A percentile compares a stretch with the other conserved stretches of the same genome.
phyloP scores from a whole-genome alignment of 2,888 invertebrate genomes.

The Incurvaria masculella region DNA sequence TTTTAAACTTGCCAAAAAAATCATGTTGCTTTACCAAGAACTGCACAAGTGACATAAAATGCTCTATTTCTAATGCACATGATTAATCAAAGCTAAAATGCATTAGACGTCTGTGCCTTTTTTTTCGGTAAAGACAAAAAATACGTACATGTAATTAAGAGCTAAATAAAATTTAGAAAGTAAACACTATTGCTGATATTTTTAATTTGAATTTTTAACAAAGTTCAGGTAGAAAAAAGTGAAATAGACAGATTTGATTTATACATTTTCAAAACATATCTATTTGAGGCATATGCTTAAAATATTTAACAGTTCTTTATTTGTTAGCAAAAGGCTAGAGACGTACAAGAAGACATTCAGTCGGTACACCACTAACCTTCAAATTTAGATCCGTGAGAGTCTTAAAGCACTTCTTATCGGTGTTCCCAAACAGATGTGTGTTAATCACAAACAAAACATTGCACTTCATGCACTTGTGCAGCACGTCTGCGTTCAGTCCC shows the following conservation, averaged over 20 bases:
- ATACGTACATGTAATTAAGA: not conserved
- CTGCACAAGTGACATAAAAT: not conserved
- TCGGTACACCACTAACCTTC: constrained; percentile 50
- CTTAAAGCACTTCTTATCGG: constrained; percentile 74
- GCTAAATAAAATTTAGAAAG: not conserved
- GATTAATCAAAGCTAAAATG: not conserved
- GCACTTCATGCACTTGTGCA: constrained; percentile 62
- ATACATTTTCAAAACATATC: too few relatives aligned
- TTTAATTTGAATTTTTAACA: too few relatives aligned
- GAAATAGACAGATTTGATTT: too few relatives aligned
- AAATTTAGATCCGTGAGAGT: constrained; percentile 71
- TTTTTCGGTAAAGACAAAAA: too few relatives aligned
- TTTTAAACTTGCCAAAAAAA: not conserved
- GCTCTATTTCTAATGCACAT: not conserved
- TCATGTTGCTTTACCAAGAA: not conserved
- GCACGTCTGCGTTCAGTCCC: constrained; percentile 49
- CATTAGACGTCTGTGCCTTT: too few relatives aligned
- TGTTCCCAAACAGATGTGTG: constrained; percentile 69
- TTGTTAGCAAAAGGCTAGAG: too few relatives aligned
- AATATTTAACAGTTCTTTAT: too few relatives aligned
- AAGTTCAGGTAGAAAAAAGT: too few relatives aligned
- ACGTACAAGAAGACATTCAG: too few relatives aligned
- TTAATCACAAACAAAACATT: constrained; percentile 67
- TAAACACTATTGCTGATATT: too few relatives aligned
- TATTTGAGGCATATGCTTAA: too few relatives aligned